Evolutionary conservation across 2,797 vertebrate species (phyloP).

Genomic region (Myotis findleyi): DNA sequence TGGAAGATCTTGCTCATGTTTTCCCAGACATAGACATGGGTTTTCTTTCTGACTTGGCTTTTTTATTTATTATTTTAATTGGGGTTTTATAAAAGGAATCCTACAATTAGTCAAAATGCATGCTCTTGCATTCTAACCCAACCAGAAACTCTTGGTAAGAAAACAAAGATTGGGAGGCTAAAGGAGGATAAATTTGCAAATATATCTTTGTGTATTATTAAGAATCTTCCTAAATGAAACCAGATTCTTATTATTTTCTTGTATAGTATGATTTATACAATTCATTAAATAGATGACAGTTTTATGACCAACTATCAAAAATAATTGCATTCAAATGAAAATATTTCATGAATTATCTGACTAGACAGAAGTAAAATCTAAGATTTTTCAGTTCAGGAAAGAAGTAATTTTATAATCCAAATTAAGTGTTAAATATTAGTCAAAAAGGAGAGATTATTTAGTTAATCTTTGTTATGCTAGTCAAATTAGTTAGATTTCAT

Average conservation of each 20-base stretch:
- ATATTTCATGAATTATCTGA: not conserved
- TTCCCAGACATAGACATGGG: not conserved
- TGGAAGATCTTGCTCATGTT: not conserved
- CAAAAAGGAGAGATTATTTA: constrained; percentile 23
- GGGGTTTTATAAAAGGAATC: not conserved
- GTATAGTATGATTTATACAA: not conserved
- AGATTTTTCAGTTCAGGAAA: not conserved
- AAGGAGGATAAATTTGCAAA: not conserved
- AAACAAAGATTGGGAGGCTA: not conserved
- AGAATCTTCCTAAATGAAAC: not conserved
- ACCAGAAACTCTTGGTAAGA: not conserved
- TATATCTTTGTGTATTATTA: constrained; percentile 9
- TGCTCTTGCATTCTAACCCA: too few species aligned
- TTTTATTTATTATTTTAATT: not conserved
- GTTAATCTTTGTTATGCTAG: not conserved
- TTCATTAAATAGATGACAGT: constrained; percentile 4
- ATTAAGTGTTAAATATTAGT: constrained; percentile 14
- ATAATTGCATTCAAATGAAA: constrained; percentile 53
- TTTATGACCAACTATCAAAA: constrained; percentile 6
- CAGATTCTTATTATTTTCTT: not conserved
- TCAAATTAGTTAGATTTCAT: constrained; percentile 22
- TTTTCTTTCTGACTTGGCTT: not conserved
- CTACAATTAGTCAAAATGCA: not conserved
- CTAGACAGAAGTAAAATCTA: not conserved
- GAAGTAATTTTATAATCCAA: not conserved